Evolutionary conservation across 1,140 invertebrate species (phyloP).

Genomic region (Nebria ingens): DNA sequence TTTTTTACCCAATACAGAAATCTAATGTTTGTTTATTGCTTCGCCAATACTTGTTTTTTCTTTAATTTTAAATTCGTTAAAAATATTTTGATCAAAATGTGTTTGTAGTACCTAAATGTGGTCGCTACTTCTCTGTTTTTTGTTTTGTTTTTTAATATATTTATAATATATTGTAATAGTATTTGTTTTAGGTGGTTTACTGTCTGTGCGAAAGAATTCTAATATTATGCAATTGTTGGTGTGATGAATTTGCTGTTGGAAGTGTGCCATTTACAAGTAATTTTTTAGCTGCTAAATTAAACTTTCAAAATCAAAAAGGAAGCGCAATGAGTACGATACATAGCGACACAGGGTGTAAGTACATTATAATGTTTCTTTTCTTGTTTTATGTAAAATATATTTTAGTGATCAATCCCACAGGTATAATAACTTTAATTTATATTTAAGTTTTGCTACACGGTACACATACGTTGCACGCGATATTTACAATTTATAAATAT

Average conservation of each 20-base stretch:
- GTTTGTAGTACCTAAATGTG: no score
- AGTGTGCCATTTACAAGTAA: conserved; percentile 35
- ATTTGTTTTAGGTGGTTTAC: conserved; percentile 54
- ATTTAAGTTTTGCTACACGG: neutral
- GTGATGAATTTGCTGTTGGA: conserved; percentile 32
- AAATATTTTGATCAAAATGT: no score
- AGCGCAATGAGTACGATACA: neutral
- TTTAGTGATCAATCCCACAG: neutral
- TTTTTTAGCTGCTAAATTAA: conserved; percentile 32
- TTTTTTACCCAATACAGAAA: no score
- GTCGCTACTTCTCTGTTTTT: no score
- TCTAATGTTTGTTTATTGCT: no score
- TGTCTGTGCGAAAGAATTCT: conserved; percentile 66
- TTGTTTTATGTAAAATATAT: neutral
- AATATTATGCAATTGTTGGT: conserved; percentile 50
- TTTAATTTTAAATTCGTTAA: no score
- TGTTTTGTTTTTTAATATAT: no score
- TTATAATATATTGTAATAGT: conserved; percentile 1
- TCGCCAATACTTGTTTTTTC: no score
- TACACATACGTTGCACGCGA: neutral
- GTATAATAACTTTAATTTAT: no score
- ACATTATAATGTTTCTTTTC: neutral
- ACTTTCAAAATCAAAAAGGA: conserved; percentile 5
- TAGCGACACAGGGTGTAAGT: neutral
- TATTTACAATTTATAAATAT: conserved; percentile 1